Conservation (phyloP, 1,140 invertebrate genomes). For the Heliconius congener region DNA sequence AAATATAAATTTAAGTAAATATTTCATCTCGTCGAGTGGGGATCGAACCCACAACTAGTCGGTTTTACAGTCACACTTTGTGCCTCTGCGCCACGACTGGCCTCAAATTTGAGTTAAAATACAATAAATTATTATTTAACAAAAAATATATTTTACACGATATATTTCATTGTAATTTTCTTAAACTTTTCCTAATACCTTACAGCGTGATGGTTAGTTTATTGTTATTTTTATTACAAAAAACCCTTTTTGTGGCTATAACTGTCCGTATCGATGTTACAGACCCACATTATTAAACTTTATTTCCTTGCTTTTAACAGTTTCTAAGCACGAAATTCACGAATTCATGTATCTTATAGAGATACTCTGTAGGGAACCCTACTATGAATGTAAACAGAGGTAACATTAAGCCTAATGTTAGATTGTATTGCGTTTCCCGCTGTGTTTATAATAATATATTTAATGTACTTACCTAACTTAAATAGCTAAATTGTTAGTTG, state of each 20-base stretch:
- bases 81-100: no score
- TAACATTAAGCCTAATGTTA: slow-evolving; percentile 25
- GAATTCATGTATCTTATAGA: neutral
- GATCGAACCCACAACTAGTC: no score
- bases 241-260: slow-evolving; percentile 5
- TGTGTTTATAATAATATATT: slow-evolving; percentile 10
- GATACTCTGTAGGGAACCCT: slow-evolving; percentile 32
- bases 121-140: no score
- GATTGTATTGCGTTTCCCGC: slow-evolving; percentile 12
- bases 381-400: slow-evolving; percentile 23
- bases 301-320: slow-evolving; percentile 33
- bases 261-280: slow-evolving; percentile 12
- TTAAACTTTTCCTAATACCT: neutral
- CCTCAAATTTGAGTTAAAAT: no score
- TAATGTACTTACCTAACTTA: no score
- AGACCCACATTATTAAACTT: slow-evolving; percentile 28
- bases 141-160: no score
- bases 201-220: neutral
- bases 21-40: no score
- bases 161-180: no score
- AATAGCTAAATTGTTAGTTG: no score
- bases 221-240: slow-evolving; percentile 5
- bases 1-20: no score
- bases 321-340: slow-evolving; percentile 30
- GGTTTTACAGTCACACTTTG: no score